Base-by-base conservation (phyloP, 2,888 invertebrate species). In the Sacculina carcini region DNA sequence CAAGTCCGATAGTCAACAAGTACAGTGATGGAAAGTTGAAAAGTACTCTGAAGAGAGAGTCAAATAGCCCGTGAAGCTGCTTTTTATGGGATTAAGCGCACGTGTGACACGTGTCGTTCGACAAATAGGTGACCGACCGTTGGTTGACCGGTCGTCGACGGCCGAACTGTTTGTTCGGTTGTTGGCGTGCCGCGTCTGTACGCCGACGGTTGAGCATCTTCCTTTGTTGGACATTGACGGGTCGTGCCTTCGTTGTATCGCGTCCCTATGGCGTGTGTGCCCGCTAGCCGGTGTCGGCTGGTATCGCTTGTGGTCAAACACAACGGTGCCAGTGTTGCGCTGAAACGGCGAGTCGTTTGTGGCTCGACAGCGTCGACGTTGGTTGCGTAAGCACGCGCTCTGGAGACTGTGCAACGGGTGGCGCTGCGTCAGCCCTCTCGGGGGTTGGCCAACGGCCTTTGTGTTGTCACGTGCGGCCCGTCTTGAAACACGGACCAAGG, bases 401-500 rank as follows among this genome's bases (percentile, higher is more conserved):
- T n/a, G n/a, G n/a, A n/a, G 47, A 29, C 47, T 28, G 21, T 24
- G 38, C 39, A 16, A 26, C 36, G 38, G 21, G 38, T 28, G n/a
- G 38, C 28, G 26, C 36, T 31, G 7, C 5, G 14, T 50, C 24
- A 28, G 14, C 5, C 3, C 24, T 24, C n/a, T n/a, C n/a, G n/a
- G 9, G 40, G 40, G n/a, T n/a, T n/a, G n/a, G n/a, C n/a, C n/a
- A n/a, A n/a, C 5, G 19, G 21, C 29, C 31, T 31, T 40, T 38
- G 50, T 36, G 53, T 29, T 72, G 75, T 73, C 75, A 76, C 75
- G n/a, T n/a, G n/a, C n/a, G n/a, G n/a, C n/a, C n/a, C n/a, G 75
- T 76, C 76, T 77, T 76, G 76, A 76, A 77, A 76, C 74, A 77
- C 74, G 74, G 74, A 76, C 75, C 74, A 75, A 75, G 74, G 73